A percentile compares a stretch with the other conserved stretches of the same genome.
These are phyloP conservation scores for Pseudorhiza aurosa DNA, from an alignment of 30 jellyfish, hydroid and myxozoan genomes.

Conservation along the genomic window DNA sequence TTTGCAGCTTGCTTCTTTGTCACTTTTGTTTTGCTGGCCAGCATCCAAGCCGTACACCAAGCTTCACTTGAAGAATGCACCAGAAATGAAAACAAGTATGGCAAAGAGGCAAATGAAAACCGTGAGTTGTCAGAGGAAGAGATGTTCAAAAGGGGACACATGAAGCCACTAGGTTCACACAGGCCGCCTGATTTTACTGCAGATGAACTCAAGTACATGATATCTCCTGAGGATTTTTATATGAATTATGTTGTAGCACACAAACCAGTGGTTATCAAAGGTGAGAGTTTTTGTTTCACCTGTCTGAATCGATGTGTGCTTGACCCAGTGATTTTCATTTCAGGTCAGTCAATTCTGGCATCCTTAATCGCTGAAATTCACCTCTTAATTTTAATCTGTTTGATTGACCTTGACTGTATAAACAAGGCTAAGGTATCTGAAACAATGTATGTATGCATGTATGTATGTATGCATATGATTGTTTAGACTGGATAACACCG, in stretches of 20 bases:
- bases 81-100: conserved; percentile 24
- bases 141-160: conserved; percentile 78
- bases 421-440: too few species aligned
- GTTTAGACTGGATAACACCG: too few species aligned
- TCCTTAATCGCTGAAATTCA: too few species aligned
- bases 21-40: not conserved
- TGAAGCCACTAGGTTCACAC: conserved; percentile 88
- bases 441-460: too few species aligned
- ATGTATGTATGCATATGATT: too few species aligned
- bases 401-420: too few species aligned
- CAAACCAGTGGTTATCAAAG: conserved; percentile 83
- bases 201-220: conserved; percentile 76
- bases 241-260: conserved; percentile 81
- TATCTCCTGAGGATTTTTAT: conserved; percentile 86
- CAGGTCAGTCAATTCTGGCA: too few species aligned
- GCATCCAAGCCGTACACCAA: not conserved
- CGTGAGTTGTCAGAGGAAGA: conserved; percentile 46
- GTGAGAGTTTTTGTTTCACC: conserved; percentile 26
- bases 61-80: conserved; percentile 8
- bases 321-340: too few species aligned
- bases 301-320: too few species aligned
- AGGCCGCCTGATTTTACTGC: conserved; percentile 69
- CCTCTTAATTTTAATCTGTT: too few species aligned
- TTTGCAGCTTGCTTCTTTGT: not conserved
- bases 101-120: conserved; percentile 37